These are phyloP conservation scores for Tetrapedia diversipes DNA, from an alignment of 2,888 invertebrate genomes.

Conservation along the genomic window DNA sequence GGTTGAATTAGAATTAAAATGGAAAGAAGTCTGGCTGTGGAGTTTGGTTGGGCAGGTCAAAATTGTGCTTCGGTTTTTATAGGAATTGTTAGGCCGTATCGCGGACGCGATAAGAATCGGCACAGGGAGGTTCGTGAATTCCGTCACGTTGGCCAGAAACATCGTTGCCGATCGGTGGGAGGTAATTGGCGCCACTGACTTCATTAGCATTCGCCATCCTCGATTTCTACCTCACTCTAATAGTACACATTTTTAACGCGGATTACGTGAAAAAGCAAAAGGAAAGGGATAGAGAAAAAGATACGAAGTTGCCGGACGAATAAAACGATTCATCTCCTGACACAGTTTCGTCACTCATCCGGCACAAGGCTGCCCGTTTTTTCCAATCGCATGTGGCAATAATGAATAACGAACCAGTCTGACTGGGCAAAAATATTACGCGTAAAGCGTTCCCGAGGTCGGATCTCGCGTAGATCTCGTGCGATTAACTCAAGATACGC, in stretches of 20 bases:
- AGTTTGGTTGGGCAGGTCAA: constrained; percentile 44
- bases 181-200: constrained; percentile 73
- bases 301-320: background rate
- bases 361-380: constrained; percentile 31
- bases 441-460: constrained; percentile 28
- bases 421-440: constrained; percentile 2
- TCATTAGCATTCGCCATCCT: constrained; percentile 3
- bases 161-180: constrained; percentile 76
- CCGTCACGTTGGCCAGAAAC: constrained; percentile 79
- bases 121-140: constrained; percentile 80
- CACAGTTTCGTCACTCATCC: constrained; percentile 8
- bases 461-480: background rate
- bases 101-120: constrained; percentile 78
- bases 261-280: no score
- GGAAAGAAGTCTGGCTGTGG: no score
- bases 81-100: constrained; percentile 79
- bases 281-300: background rate
- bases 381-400: constrained; percentile 26
- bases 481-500: background rate
- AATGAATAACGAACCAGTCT: constrained; percentile 6
- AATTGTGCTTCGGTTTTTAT: constrained; percentile 73
- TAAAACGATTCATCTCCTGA: background rate
- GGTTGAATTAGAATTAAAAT: background rate
- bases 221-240: background rate
- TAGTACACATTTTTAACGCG: background rate